Evolutionary conservation across 2,888 invertebrate genomes (phyloP), one percentile per base, ranked within the genome.

Genomic region (Coleophora flavipennella): DNA sequence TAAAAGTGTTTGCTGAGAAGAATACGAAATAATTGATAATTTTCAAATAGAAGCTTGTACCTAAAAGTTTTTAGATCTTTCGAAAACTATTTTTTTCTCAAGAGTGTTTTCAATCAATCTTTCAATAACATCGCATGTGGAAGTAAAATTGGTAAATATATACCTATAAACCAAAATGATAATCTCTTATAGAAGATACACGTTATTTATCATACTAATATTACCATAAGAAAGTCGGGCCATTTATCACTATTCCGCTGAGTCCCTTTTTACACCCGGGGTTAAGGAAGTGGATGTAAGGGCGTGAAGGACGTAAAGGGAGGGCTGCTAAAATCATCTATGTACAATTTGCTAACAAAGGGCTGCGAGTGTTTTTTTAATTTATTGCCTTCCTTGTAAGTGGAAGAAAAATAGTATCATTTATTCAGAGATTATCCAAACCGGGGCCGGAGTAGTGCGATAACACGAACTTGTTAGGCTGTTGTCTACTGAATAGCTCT

Each of bases 171-270:
- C 35, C 32, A 31, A 35, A 33, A 36, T 10, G 29, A 31, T 27
- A 31, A 13, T 35, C 31, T 14, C 32, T 13, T 33, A 27, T 11
- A 13, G 13, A 55, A 58, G 48, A 55, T 61, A 57, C 57, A 55
- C 56, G 62, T 59, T 67, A 70, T 71, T 69, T 63, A 69, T 67
- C 62, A 67, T 63, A 61, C 57, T 57, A 61, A 58, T 60, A 73
- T 73, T 71, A 72, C 57, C 64, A 74, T 67, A 57, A 69, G 62
- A 71, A 71, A 65, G 64, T 67, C 53, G 55, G 57, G 50, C 59
- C 71, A 71, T 79, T 71, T 65, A 78, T 79, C 78, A 77, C 64
- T 59, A 62, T 55, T 48, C 50, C 58, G 55, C 67, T 59, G 66
- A 68, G 64, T 71, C 66, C 59, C 62, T 62, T 68, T 71, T 67